Conservation (phyloP, 1,140 invertebrate genomes). For the Cotesia typhae region DNA sequence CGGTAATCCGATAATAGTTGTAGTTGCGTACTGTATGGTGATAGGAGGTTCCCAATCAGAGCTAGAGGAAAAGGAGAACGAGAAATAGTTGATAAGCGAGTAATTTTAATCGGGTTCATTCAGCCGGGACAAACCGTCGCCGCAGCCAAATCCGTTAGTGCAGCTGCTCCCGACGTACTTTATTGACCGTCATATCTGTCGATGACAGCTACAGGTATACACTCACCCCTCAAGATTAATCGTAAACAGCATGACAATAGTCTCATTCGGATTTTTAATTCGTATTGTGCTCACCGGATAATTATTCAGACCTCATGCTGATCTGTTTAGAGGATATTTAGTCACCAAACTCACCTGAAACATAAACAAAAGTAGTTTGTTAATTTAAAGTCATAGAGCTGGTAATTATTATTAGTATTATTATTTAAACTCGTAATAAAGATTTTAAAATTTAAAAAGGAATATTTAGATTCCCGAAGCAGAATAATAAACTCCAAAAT, state of each 20-base stretch:
- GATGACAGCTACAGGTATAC: conserved; percentile 54
- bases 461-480: too few relatives aligned
- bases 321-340: conserved; percentile 3
- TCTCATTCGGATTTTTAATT: neutral
- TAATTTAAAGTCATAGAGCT: too few relatives aligned
- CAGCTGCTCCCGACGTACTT: conserved; percentile 60
- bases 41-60: neutral
- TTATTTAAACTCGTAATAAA: too few relatives aligned
- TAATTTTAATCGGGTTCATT: conserved; percentile 31
- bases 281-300: neutral
- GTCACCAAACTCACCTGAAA: conserved; percentile 7
- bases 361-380: too few relatives aligned
- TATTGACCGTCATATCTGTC: conserved; percentile 64
- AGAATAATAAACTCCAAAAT: too few relatives aligned
- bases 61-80: neutral
- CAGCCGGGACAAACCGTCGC: conserved; percentile 42
- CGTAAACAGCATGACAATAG: conserved; percentile 62
- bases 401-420: too few relatives aligned
- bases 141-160: conserved; percentile 55
- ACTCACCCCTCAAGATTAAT: conserved; percentile 57
- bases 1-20: neutral
- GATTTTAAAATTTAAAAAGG: too few relatives aligned
- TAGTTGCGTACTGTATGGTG: too few relatives aligned
- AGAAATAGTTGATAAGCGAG: conserved; percentile 11
- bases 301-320: neutral